phyloP scores from a whole-genome alignment of 2,888 invertebrate species.

The Craniophora ligustri region DNA sequence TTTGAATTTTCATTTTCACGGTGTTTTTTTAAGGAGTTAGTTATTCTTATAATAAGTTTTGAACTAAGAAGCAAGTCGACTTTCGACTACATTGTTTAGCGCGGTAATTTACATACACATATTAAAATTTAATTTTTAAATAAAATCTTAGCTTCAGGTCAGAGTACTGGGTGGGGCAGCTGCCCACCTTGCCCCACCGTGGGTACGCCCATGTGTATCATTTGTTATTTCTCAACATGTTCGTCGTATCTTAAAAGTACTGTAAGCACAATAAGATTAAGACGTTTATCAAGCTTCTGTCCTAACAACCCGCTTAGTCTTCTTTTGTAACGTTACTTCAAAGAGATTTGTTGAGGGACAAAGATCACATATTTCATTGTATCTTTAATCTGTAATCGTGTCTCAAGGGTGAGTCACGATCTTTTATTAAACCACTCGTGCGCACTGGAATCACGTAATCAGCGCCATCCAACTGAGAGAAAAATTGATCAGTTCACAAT shows the following conservation, averaged over 20 bases:
- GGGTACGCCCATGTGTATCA: too few relatives aligned
- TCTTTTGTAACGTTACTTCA: not conserved
- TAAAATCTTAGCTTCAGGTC: too few relatives aligned
- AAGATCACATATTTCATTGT: slow-evolving; percentile 6
- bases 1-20: too few relatives aligned
- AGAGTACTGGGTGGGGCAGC: too few relatives aligned
- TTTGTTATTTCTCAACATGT: too few relatives aligned
- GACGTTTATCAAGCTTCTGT: not conserved
- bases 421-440: slow-evolving; percentile 5
- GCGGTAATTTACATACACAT: too few relatives aligned
- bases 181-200: too few relatives aligned
- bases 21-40: too few relatives aligned
- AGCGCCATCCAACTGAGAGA: not conserved
- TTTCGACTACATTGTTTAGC: too few relatives aligned
- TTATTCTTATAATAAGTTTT: too few relatives aligned
- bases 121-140: too few relatives aligned
- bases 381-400: slow-evolving; percentile 2
- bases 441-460: not conserved
- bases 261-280: not conserved
- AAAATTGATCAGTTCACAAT: not conserved
- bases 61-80: too few relatives aligned
- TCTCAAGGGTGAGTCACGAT: not conserved
- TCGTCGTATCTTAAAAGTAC: not conserved
- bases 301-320: not conserved
- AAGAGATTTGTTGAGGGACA: not conserved